Percentiles rank a stretch among this genome's conserved stretches.
Conservation (phyloP, 2,113 vertebrate genomes). For the Grammomys surdaster region DNA sequence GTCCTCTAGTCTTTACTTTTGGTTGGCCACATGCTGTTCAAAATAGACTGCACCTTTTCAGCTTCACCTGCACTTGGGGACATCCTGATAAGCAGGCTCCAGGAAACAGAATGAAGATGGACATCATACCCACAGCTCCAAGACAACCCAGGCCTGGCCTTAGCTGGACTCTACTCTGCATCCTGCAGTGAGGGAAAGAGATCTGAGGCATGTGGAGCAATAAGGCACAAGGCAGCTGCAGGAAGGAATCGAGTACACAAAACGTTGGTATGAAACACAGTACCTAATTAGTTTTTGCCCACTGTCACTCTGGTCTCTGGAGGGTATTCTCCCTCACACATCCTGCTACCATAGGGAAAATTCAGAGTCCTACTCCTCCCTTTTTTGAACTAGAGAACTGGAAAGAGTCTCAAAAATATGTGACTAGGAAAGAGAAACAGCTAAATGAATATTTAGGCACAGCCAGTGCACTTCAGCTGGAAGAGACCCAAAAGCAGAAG, state of each 20-base stretch:
- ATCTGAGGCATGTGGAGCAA: neutral
- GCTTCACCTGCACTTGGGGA: neutral
- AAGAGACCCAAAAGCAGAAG: neutral
- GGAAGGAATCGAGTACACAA: neutral
- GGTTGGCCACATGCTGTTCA: neutral
- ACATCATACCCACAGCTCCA: neutral
- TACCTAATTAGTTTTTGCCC: neutral
- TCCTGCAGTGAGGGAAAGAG: neutral
- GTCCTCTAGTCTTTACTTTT: neutral
- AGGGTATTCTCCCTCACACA: neutral
- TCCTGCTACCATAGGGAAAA: neutral
- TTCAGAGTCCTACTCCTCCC: neutral
- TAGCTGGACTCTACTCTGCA: neutral
- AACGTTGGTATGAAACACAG: neutral
- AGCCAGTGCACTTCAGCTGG: neutral
- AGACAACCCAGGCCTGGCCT: neutral
- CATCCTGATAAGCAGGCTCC: neutral
- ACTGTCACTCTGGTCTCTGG: neutral
- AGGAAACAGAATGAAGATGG: neutral
- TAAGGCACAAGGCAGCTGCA: neutral
- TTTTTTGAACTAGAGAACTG: constrained; percentile 13
- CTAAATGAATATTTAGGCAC: neutral
- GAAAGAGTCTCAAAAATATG: neutral
- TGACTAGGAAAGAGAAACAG: neutral
- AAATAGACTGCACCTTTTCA: neutral